Conservation (phyloP, 2,797 vertebrate species). For the Huso huso region DNA sequence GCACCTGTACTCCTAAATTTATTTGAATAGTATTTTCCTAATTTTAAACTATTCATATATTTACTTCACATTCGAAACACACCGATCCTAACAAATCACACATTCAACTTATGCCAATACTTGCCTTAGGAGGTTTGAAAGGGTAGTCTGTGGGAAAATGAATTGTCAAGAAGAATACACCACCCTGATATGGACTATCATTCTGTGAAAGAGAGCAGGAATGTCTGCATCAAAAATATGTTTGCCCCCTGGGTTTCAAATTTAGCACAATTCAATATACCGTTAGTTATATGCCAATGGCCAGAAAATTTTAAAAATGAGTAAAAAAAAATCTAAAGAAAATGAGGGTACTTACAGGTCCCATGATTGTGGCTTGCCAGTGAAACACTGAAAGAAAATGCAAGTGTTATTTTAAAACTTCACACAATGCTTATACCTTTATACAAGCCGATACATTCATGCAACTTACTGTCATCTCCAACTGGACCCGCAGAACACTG, state of each 20-base stretch:
- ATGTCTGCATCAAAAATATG: too few relatives aligned
- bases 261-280: too few relatives aligned
- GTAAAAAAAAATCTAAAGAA: too few relatives aligned
- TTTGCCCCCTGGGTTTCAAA: too few relatives aligned
- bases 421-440: neutral
- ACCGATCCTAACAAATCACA: too few relatives aligned
- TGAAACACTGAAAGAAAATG: conserved; percentile 70
- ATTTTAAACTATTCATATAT: too few relatives aligned
- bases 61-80: too few relatives aligned
- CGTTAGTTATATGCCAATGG: too few relatives aligned
- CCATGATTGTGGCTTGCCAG: conserved; percentile 92
- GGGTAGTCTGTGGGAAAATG: conserved; percentile 91
- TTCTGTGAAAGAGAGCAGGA: conserved; percentile 59
- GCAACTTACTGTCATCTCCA: conserved; percentile 49
- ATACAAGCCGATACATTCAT: neutral
- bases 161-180: conserved; percentile 89
- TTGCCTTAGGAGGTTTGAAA: conserved; percentile 87
- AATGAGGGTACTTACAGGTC: conserved; percentile 71
- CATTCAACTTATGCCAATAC: conserved; percentile 22
- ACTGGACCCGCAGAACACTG: conserved; percentile 53
- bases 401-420: conserved; percentile 6
- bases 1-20: too few relatives aligned
- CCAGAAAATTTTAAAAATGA: conserved; percentile 1
- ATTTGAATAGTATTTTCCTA: too few relatives aligned
- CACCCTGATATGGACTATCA: conserved; percentile 88